A percentile compares a stretch with the other conserved stretches of the same genome.
Evolutionary conservation across 2,888 invertebrate species (phyloP).

Genomic region (Epinotia bilunana): DNA sequence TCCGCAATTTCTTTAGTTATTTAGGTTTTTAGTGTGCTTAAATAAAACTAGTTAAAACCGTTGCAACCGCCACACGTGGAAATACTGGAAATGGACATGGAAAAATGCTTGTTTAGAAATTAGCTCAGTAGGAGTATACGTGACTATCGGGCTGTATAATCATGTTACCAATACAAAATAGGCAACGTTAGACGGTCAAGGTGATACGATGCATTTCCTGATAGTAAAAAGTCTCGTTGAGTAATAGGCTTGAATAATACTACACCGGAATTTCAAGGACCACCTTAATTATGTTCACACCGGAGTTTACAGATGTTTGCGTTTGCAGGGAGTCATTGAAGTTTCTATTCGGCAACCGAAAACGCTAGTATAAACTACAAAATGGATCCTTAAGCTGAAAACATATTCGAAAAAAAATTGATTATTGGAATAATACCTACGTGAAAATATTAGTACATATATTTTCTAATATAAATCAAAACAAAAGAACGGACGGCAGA

Average conservation of each 20-base stretch:
- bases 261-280: constrained; percentile 21
- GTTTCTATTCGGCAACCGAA: too few relatives aligned
- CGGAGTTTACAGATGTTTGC: neutral
- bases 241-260: constrained; percentile 1
- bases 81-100: constrained; percentile 20
- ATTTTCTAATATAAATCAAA: too few relatives aligned
- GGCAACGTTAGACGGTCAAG: constrained; percentile 50
- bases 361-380: too few relatives aligned
- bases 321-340: too few relatives aligned
- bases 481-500: too few relatives aligned
- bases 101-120: constrained; percentile 11
- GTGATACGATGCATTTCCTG: constrained; percentile 44
- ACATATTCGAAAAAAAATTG: too few relatives aligned
- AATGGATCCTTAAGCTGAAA: too few relatives aligned
- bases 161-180: constrained; percentile 45
- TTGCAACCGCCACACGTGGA: neutral
- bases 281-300: neutral
- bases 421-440: too few relatives aligned
- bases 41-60: neutral
- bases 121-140: constrained; percentile 49
- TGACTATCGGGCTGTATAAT: constrained; percentile 48
- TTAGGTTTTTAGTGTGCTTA: constrained; percentile 1
- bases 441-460: too few relatives aligned
- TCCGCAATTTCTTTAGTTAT: constrained; percentile 2
- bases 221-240: constrained; percentile 32